These are phyloP conservation scores for Ophraella communa DNA, from an alignment of 2,888 invertebrate species.

Conservation along the genomic window DNA sequence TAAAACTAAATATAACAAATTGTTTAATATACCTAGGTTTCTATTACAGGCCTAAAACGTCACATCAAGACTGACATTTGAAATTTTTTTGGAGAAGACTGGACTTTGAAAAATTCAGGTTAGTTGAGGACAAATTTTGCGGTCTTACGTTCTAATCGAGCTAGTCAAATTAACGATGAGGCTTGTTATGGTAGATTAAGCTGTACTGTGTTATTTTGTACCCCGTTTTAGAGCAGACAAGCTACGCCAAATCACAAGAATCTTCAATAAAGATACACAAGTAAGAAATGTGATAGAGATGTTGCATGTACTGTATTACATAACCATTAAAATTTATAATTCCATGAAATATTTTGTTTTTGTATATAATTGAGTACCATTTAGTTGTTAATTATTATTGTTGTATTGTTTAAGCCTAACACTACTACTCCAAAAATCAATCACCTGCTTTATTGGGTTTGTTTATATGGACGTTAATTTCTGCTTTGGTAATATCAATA, in stretches of 20 bases:
- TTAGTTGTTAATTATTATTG: not conserved
- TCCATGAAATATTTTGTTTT: not conserved
- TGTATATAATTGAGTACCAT: not conserved
- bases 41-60: constrained; percentile 60
- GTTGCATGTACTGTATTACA: not conserved
- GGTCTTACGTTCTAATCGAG: constrained; percentile 58
- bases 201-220: constrained; percentile 8
- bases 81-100: constrained; percentile 61
- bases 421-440: too few relatives aligned
- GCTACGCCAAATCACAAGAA: not conserved
- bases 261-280: not conserved
- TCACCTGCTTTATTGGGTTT: too few relatives aligned
- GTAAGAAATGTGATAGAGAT: not conserved
- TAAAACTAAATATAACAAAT: constrained; percentile 51
- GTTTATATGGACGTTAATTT: too few relatives aligned
- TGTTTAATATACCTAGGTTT: constrained; percentile 57
- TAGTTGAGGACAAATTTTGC: constrained; percentile 61
- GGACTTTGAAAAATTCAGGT: constrained; percentile 60
- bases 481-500: too few relatives aligned
- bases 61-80: constrained; percentile 61
- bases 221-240: not conserved
- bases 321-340: not conserved
- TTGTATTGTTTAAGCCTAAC: too few relatives aligned
- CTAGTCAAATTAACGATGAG: constrained; percentile 28
- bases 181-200: constrained; percentile 1